These are phyloP conservation scores for Epizoanthus rinbou DNA, from an alignment of 92 coral and sea anemone species.

Conservation along the genomic window DNA sequence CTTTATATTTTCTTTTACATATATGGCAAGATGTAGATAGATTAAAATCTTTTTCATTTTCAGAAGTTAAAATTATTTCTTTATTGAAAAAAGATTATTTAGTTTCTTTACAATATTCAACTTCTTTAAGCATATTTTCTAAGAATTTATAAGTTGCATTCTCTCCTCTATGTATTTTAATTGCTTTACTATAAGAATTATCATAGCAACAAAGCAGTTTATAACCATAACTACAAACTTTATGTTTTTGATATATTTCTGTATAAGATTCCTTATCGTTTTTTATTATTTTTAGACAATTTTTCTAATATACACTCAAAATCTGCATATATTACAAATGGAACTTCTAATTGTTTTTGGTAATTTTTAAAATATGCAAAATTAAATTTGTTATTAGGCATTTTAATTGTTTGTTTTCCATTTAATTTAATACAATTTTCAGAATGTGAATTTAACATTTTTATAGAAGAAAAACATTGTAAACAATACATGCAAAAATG, in stretches of 20 bases:
- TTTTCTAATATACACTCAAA: too few relatives aligned
- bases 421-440: too few relatives aligned
- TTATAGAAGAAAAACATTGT: too few relatives aligned
- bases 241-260: slow-evolving; percentile 38
- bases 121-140: slow-evolving; percentile 47
- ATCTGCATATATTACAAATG: too few relatives aligned
- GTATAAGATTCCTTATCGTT: slow-evolving; percentile 43
- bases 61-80: not conserved
- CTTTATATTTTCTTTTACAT: not conserved
- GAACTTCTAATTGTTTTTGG: too few relatives aligned
- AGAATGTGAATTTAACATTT: too few relatives aligned
- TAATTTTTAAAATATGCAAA: too few relatives aligned
- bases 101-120: slow-evolving; percentile 22
- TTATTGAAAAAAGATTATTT: slow-evolving; percentile 27
- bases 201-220: slow-evolving; percentile 49
- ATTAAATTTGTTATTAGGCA: too few relatives aligned
- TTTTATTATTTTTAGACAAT: not conserved
- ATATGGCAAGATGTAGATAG: slow-evolving; percentile 7
- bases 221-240: slow-evolving; percentile 39
- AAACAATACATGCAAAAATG: too few relatives aligned
- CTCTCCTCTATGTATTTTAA: slow-evolving; percentile 29
- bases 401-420: too few relatives aligned
- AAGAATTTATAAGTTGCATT: slow-evolving; percentile 24
- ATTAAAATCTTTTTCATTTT: not conserved
- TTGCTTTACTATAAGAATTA: slow-evolving; percentile 43